Base-by-base conservation (phyloP, 37 sponge, comb jelly and placozoan species). In the Chondrilla cf. caribensis region DNA sequence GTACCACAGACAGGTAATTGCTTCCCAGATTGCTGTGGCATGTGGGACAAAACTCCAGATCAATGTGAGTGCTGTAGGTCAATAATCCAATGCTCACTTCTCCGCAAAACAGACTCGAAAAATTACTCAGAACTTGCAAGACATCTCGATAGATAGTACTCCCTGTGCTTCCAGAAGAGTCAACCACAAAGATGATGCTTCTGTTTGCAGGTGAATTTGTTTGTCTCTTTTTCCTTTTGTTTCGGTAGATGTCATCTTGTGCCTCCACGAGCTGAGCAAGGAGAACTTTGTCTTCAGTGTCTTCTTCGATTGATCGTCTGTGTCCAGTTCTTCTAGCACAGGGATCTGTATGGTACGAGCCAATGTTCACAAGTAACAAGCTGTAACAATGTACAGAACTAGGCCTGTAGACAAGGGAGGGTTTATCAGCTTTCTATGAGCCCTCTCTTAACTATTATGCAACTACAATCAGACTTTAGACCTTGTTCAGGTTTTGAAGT, bases 141-240 rank as follows among this genome's bases (percentile, higher is more conserved):
- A 7, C 7, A n/a, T 37, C 36, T 2, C 19, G 5, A 29, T 68
- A 68, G 3, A 35, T 7, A 68, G 4, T 3, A 5, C 2, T 11
- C 33, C 32, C 32, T 2, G 33, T 68, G 70, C 70, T 68, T 68
- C 70, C 70, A 31, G 70, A 68, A 36, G 70, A 68, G 33, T 68
- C 70, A 31, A 68, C 70, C 19, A 29, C 70, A 3, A 68, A 35
- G 7, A 68, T 36, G 37, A 68, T 68, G 70, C 33, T 68, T 15
- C 70, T 68, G 2, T 68, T 7, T 36, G 70, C 33, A 3, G 70
- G 36, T 15, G 70, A 37, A 2, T 4, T 3, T 4, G 70, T 37
- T 31, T 3, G 31, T 3, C 70, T 28, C 33, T 28, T 3, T 35
- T 28, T 68, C n/a, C n/a, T n/a, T 3, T 2, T 28, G 37, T 7